A percentile compares a stretch with the other conserved stretches of the same genome.
Conservation (phyloP, 1,140 invertebrate species). For the Drosophila arizonae region DNA sequence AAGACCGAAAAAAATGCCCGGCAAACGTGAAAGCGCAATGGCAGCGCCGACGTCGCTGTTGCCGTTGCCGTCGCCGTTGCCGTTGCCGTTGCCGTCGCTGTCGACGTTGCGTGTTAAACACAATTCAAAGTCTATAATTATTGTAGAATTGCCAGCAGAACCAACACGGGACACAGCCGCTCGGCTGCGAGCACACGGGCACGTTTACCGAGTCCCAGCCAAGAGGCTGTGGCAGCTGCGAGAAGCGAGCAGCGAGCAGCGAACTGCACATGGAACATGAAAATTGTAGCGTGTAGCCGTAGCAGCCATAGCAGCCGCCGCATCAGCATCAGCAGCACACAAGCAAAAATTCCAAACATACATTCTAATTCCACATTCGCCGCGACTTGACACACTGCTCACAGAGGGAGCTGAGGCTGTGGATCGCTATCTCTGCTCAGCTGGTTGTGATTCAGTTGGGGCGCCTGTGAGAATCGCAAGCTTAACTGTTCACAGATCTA, state of each 20-base stretch:
- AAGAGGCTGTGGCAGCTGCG: slow-evolving; percentile 46
- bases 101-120: slow-evolving; percentile 82
- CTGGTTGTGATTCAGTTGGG: slow-evolving; percentile 49
- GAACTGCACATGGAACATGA: slow-evolving; percentile 70
- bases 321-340: neutral
- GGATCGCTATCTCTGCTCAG: slow-evolving; percentile 43
- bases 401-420: slow-evolving; percentile 21
- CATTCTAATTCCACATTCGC: slow-evolving; percentile 77
- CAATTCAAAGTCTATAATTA: slow-evolving; percentile 83
- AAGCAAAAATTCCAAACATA: slow-evolving; percentile 74
- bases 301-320: neutral
- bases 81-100: slow-evolving; percentile 49
- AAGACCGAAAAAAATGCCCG: slow-evolving; percentile 38
- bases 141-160: slow-evolving; percentile 80
- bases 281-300: slow-evolving; percentile 69
- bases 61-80: too few species aligned
- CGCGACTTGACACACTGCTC: slow-evolving; percentile 70
- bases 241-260: slow-evolving; percentile 20
- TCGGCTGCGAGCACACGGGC: slow-evolving; percentile 32
- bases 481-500: slow-evolving; percentile 59
- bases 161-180: slow-evolving; percentile 41
- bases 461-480: slow-evolving; percentile 51
- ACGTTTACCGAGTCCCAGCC: slow-evolving; percentile 22
- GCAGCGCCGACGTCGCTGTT: slow-evolving; percentile 17
- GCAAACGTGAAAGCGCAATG: slow-evolving; percentile 73